Conservation (phyloP, 1,140 invertebrate genomes). For the Scaptodrosophila lebanonensis region DNA sequence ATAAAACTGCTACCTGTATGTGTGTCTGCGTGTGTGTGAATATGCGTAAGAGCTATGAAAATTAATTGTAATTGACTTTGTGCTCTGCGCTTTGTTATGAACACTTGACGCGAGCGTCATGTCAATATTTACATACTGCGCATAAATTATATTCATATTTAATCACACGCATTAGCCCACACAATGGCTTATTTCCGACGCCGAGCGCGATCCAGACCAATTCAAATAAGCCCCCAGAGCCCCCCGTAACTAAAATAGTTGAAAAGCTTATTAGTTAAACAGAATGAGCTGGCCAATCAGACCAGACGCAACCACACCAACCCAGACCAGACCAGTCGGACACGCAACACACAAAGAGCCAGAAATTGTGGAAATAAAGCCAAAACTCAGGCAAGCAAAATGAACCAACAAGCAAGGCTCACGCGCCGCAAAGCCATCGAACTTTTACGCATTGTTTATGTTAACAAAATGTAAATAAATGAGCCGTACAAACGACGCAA, state of each 20-base stretch:
- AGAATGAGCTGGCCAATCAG: no score
- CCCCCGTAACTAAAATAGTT: slow-evolving; percentile 16
- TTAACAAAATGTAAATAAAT: slow-evolving; percentile 75
- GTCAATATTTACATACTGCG: slow-evolving; percentile 67
- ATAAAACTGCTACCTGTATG: no score
- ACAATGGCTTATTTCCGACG: slow-evolving; percentile 68
- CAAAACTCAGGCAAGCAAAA: slow-evolving; percentile 62
- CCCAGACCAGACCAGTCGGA: slow-evolving; percentile 52
- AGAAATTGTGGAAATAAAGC: neutral
- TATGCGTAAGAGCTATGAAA: slow-evolving; percentile 51
- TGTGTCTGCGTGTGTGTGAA: no score
- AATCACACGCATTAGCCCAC: slow-evolving; percentile 55
- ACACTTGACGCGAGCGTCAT: slow-evolving; percentile 23
- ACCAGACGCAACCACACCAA: no score
- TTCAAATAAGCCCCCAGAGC: slow-evolving; percentile 13
- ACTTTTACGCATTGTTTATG: slow-evolving; percentile 75
- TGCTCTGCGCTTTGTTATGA: slow-evolving; percentile 4
- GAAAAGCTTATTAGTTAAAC: slow-evolving; percentile 55
- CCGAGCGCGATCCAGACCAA: neutral
- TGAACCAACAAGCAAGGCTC: slow-evolving; percentile 27
- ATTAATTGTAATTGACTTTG: slow-evolving; percentile 67
- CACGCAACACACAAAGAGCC: slow-evolving; percentile 23
- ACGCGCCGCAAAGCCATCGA: slow-evolving; percentile 47
- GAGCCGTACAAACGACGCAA: slow-evolving; percentile 68
- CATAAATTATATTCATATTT: slow-evolving; percentile 64